phyloP scores from a whole-genome alignment of 1,140 invertebrate species.

The Zaprionus vittiger region DNA sequence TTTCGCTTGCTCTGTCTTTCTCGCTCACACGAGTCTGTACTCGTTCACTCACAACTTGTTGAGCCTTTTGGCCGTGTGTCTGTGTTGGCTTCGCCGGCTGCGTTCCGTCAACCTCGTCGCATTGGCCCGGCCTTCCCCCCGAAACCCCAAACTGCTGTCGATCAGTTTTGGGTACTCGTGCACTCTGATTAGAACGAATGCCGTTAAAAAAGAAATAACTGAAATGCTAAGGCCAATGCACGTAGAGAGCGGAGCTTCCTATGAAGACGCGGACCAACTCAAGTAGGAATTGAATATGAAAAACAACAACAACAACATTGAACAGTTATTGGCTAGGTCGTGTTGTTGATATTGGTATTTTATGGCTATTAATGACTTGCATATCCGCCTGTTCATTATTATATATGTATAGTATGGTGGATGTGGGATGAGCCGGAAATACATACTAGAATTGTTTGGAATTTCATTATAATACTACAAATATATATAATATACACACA shows the following conservation, averaged over 20 bases:
- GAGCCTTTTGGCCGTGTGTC: slow-evolving; percentile 52
- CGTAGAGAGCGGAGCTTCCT: slow-evolving; percentile 12
- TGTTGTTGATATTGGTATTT: slow-evolving; percentile 19
- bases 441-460: not conserved
- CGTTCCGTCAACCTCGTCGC: slow-evolving; percentile 8
- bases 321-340: slow-evolving; percentile 44
- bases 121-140: slow-evolving; percentile 3
- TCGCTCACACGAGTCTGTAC: not conserved
- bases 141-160: not conserved
- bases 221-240: slow-evolving; percentile 14
- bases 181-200: slow-evolving; percentile 8
- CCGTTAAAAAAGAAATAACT: slow-evolving; percentile 14
- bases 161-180: slow-evolving; percentile 14
- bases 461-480: not conserved
- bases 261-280: not conserved
- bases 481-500: not conserved
- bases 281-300: slow-evolving; percentile 9
- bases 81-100: slow-evolving; percentile 35
- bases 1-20: not conserved
- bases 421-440: slow-evolving; percentile 29
- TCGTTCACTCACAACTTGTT: slow-evolving; percentile 60
- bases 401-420: not conserved
- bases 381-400: slow-evolving; percentile 34
- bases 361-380: slow-evolving; percentile 34
- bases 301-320: slow-evolving; percentile 4